phyloP scores from a whole-genome alignment of 2,888 invertebrate species.

The Iphiclides podalirius region DNA sequence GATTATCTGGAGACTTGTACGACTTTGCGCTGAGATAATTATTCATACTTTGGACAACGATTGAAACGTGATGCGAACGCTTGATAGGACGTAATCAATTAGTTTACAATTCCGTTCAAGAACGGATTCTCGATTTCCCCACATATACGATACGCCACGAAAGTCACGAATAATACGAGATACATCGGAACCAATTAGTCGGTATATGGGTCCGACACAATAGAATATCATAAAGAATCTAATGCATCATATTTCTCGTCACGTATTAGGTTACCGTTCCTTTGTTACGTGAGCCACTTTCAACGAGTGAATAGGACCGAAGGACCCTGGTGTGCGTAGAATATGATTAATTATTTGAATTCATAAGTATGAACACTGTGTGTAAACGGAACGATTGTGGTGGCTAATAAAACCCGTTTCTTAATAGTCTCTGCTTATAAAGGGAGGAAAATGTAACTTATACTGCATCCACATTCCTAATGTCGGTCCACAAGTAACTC shows the following conservation, averaged over 20 bases:
- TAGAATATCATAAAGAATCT: conserved; percentile 59
- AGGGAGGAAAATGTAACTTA: conserved; percentile 2
- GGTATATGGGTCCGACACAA: conserved; percentile 61
- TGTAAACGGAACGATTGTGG: conserved; percentile 40
- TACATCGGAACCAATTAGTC: conserved; percentile 63
- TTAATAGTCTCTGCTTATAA: conserved; percentile 29
- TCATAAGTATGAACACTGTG: conserved; percentile 45
- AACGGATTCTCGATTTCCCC: conserved; percentile 55
- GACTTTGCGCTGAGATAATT: conserved; percentile 6
- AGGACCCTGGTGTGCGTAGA: conserved; percentile 64
- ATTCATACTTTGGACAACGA: conserved; percentile 6
- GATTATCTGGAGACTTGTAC: neutral
- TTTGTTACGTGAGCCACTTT: conserved; percentile 78
- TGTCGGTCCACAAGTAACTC: neutral
- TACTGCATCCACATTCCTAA: conserved; percentile 3
- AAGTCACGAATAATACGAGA: conserved; percentile 49
- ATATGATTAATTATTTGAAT: conserved; percentile 71
- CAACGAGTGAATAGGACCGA: conserved; percentile 67
- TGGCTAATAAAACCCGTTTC: conserved; percentile 34
- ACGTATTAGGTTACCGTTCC: conserved; percentile 76
- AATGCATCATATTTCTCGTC: conserved; percentile 72
- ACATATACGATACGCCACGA: conserved; percentile 41
- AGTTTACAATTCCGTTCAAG: conserved; percentile 30
- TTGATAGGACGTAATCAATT: conserved; percentile 14
- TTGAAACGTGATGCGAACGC: conserved; percentile 4